Percentiles rank a stretch among this genome's conserved stretches.
These are phyloP conservation scores for Agrotis ipsilon DNA, from an alignment of 2,888 invertebrate genomes.

Conservation along the genomic window DNA sequence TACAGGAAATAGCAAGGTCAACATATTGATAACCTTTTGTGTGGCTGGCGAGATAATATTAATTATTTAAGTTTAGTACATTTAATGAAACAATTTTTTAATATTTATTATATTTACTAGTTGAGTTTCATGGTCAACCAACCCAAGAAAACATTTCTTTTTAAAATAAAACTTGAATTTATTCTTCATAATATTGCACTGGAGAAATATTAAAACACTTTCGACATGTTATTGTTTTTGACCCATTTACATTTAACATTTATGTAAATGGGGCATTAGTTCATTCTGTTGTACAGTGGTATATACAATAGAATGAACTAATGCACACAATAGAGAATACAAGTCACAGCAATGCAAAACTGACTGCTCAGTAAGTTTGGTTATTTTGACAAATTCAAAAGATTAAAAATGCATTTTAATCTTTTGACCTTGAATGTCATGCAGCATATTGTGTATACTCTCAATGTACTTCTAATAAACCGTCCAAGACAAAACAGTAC, in stretches of 20 bases:
- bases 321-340: background rate
- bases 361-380: background rate
- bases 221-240: too few relatives aligned
- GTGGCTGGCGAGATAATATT: slow-evolving; percentile 28
- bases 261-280: too few relatives aligned
- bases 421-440: background rate
- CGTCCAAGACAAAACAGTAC: background rate
- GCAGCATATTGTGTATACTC: background rate
- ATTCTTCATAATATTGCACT: background rate
- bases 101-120: background rate
- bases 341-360: background rate
- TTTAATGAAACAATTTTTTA: background rate
- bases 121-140: background rate
- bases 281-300: too few relatives aligned
- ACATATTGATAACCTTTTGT: slow-evolving; percentile 48
- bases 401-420: background rate
- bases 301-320: too few relatives aligned
- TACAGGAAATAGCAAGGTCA: slow-evolving; percentile 56
- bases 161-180: too few relatives aligned
- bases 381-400: background rate
- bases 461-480: background rate
- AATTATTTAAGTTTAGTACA: background rate
- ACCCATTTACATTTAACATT: too few relatives aligned
- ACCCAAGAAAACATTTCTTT: background rate
- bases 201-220: too few relatives aligned